These are phyloP conservation scores for Diuraphis noxia DNA, from an alignment of 1,140 invertebrate genomes.

Conservation along the genomic window DNA sequence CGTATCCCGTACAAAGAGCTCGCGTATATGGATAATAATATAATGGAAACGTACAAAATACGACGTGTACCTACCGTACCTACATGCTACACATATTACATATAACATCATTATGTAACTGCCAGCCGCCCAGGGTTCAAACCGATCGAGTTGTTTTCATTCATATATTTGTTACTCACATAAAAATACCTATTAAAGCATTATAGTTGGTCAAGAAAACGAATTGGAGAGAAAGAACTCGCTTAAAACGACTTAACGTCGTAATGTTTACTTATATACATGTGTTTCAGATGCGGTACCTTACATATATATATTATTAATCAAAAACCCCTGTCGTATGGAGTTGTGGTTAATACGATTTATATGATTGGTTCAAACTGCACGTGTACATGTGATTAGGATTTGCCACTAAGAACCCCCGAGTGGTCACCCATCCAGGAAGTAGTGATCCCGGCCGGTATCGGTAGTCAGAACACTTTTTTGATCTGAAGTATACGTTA, in stretches of 20 bases:
- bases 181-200: not conserved
- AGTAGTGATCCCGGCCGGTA: too few species aligned
- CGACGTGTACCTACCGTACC: not conserved
- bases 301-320: not conserved
- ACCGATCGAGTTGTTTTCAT: not conserved
- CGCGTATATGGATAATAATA: not conserved
- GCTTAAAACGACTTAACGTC: not conserved
- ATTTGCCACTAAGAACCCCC: too few species aligned
- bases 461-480: too few species aligned
- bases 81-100: not conserved
- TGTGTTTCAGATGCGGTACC: not conserved
- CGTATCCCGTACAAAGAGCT: not conserved
- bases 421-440: too few species aligned
- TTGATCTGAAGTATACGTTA: too few species aligned
- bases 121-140: not conserved
- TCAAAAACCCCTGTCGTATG: too few species aligned
- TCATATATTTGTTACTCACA: slow-evolving; percentile 4
- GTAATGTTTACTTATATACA: not conserved
- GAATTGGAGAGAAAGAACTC: not conserved
- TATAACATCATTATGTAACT: not conserved
- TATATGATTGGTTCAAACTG: too few species aligned
- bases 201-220: not conserved
- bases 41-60: not conserved
- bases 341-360: too few species aligned
- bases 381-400: too few species aligned